Base-by-base conservation (phyloP, 2,113 vertebrate species). In the Cephalopterus ornatus region DNA sequence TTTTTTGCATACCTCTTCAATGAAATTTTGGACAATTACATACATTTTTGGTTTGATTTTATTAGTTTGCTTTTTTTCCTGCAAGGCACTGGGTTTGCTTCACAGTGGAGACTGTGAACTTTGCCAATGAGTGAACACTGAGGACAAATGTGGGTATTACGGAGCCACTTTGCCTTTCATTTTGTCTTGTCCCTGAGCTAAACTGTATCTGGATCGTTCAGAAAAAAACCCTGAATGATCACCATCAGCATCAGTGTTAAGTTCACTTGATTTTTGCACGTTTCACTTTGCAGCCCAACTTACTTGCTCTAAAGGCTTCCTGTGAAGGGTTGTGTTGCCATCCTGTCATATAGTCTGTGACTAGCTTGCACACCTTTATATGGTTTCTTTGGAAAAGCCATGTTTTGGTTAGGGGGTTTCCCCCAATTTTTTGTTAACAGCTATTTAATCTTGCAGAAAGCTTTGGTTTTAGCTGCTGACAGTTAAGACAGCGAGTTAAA, bases 401-500 rank as follows among this genome's bases (percentile, higher is more conserved):
- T 53, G 20, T 62, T 66, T 73, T 77, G 26, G 8, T 80, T n/a
- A 76, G 50, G 24, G 8, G 4, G 9, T 87, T 86, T 4, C 20
- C 24, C 26, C 28, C 27, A 12, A 0, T 12, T 73, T 76, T 88
- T 88, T 88, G 15, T 65, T 66, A 39, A 44, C 52, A 83, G 16
- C 49, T 47, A 3, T 92, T 76, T 83, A 65, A 72, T 83, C 32
- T 88, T 80, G 35, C 28, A 59, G 76, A 84, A 84, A 18, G 22
- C 46, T 85, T 83, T 77, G 24, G 1, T 3, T 92, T 85, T 89
- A 21, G 8, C 52, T 76, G 44, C 59, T 77, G 49, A 44, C 42
- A 50, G n/a, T 89, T 82, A 77, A 76, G 67, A 62, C 5, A 32
- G 47, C 24, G 68, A 73, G 17, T 89, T 89, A 41, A 85, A 89